Conservation (phyloP, 2,113 vertebrate species). For the Blennius ocellaris region DNA sequence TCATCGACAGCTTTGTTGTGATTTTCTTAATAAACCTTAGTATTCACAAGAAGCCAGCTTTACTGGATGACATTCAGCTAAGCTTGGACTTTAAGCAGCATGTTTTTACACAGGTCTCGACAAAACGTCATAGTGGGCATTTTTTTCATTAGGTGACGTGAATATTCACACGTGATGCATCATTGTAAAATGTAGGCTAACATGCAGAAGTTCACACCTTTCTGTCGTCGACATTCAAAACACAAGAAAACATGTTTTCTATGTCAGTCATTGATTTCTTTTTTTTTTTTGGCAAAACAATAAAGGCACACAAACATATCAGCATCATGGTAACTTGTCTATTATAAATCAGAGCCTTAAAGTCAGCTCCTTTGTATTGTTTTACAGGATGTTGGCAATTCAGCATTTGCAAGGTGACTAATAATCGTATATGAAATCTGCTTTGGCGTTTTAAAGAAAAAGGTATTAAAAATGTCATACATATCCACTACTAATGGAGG, state of each 20-base stretch:
- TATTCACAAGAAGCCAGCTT: slow-evolving; percentile 47
- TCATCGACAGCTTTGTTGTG: slow-evolving; percentile 52
- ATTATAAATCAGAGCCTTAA: slow-evolving; percentile 22
- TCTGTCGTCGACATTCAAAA: too few species aligned
- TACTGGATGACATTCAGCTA: slow-evolving; percentile 33
- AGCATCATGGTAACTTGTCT: slow-evolving; percentile 6
- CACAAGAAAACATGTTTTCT: background rate
- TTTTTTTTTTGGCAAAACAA: slow-evolving; percentile 8
- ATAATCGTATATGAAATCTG: slow-evolving; percentile 4
- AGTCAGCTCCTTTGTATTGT: background rate
- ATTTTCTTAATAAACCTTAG: slow-evolving; percentile 17
- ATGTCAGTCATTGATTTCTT: slow-evolving; percentile 57
- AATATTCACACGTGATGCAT: slow-evolving; percentile 26
- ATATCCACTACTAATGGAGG: background rate
- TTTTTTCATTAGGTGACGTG: slow-evolving; percentile 31
- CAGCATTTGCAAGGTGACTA: slow-evolving; percentile 29
- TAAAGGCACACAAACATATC: slow-evolving; percentile 22
- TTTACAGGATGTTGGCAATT: background rate
- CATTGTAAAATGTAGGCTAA: slow-evolving; percentile 20
- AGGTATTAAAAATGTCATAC: too few species aligned
- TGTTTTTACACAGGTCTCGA: slow-evolving; percentile 72
- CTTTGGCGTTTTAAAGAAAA: slow-evolving; percentile 16
- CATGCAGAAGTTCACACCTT: slow-evolving; percentile 3
- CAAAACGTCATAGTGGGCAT: slow-evolving; percentile 66
- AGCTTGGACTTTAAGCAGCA: slow-evolving; percentile 65